A percentile compares a stretch with the other conserved stretches of the same genome.
These are phyloP conservation scores for Toxonevra muliebris DNA, from an alignment of 2,888 invertebrate genomes.

Conservation along the genomic window DNA sequence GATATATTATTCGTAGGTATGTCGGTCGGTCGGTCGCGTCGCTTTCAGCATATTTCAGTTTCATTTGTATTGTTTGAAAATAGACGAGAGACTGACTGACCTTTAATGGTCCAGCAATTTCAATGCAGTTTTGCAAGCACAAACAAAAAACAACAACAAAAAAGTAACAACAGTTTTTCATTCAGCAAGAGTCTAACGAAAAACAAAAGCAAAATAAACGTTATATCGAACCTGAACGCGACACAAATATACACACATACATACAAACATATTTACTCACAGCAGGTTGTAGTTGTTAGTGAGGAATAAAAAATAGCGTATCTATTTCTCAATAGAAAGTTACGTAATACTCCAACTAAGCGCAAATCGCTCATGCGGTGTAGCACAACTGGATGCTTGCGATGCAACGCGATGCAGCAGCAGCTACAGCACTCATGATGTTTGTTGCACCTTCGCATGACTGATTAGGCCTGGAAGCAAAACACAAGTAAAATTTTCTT, in stretches of 20 bases:
- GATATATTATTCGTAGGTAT: too few species aligned
- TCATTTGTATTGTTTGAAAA: conserved; percentile 20
- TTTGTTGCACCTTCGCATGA: too few species aligned
- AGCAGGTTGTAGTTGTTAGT: too few species aligned
- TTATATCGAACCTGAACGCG: too few species aligned
- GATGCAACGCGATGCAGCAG: too few species aligned
- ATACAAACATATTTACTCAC: background rate
- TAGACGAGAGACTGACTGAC: conserved; percentile 46
- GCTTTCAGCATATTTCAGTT: conserved; percentile 33
- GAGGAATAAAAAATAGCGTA: too few species aligned
- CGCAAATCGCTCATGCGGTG: conserved; percentile 37
- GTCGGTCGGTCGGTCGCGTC: conserved; percentile 20
- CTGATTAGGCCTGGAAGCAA: too few species aligned
- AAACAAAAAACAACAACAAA: conserved; percentile 10
- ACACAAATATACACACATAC: background rate
- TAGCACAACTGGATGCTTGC: too few species aligned
- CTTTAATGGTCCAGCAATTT: conserved; percentile 61
- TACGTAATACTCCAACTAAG: conserved; percentile 30
- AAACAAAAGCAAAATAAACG: too few species aligned
- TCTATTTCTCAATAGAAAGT: conserved; percentile 1
- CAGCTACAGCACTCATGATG: too few species aligned
- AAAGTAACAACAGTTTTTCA: background rate
- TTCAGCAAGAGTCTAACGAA: too few species aligned
- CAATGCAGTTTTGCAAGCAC: conserved; percentile 29
- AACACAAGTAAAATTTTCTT: conserved; percentile 5